Conservation (phyloP, 2,888 invertebrate genomes). For the Drosophila prostipennis region DNA sequence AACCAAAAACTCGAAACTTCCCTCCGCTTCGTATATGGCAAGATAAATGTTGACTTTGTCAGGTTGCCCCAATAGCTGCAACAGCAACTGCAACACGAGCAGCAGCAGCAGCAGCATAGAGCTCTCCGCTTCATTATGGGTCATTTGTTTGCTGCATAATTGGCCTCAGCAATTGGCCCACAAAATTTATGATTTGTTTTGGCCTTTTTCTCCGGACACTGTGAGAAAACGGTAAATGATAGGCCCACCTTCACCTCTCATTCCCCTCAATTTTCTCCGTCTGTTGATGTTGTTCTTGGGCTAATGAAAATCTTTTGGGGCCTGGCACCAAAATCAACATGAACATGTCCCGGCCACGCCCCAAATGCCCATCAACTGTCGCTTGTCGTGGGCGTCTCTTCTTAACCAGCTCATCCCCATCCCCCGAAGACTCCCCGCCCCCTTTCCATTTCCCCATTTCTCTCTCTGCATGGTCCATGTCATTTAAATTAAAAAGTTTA, state of each 20-base stretch:
- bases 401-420: slow-evolving; percentile 21
- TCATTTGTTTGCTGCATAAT: slow-evolving; percentile 79
- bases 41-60: slow-evolving; percentile 77
- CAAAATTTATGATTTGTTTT: slow-evolving; percentile 71
- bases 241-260: background rate
- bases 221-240: slow-evolving; percentile 39
- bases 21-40: slow-evolving; percentile 46
- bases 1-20: slow-evolving; percentile 3
- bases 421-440: background rate
- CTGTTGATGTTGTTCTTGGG: slow-evolving; percentile 45
- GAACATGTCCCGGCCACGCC: slow-evolving; percentile 57
- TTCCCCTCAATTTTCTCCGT: background rate
- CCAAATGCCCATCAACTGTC: slow-evolving; percentile 63
- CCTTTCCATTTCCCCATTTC: background rate
- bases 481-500: slow-evolving; percentile 78
- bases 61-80: slow-evolving; percentile 54
- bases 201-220: slow-evolving; percentile 27
- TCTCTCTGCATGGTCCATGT: slow-evolving; percentile 56
- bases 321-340: slow-evolving; percentile 63
- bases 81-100: slow-evolving; percentile 12
- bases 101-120: slow-evolving; percentile 19
- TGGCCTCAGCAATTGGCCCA: slow-evolving; percentile 72
- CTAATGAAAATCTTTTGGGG: slow-evolving; percentile 66
- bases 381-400: slow-evolving; percentile 61
- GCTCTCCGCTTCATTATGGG: slow-evolving; percentile 72